phyloP scores from a whole-genome alignment of 2,113 vertebrate species.

The Crotalus viridis region DNA sequence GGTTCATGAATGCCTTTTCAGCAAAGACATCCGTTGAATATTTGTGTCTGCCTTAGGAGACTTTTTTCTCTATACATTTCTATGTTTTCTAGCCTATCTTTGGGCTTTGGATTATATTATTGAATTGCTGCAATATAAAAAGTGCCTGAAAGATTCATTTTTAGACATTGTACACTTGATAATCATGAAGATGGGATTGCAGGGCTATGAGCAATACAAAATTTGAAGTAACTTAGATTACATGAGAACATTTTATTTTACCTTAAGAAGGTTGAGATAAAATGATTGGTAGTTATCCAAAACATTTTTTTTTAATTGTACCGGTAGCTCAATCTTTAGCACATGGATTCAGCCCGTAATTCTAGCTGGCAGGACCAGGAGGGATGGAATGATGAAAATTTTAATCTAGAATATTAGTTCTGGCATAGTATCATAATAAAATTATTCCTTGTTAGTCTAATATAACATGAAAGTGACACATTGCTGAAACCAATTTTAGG shows the following conservation, averaged over 20 bases:
- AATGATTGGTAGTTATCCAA: neutral
- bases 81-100: neutral
- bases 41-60: neutral
- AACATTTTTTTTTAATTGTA: neutral
- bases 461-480: neutral
- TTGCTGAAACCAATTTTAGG: neutral
- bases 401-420: neutral
- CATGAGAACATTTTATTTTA: neutral
- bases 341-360: neutral
- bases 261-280: neutral
- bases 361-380: neutral
- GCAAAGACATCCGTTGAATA: neutral
- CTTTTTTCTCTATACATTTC: neutral
- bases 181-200: constrained; percentile 18
- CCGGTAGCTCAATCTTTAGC: neutral
- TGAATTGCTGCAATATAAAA: constrained; percentile 32
- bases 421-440: neutral
- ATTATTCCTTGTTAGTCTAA: neutral
- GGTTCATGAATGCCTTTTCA: neutral
- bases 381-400: neutral
- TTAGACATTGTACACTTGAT: neutral
- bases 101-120: neutral
- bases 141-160: neutral
- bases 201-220: constrained; percentile 17
- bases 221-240: neutral